phyloP scores from a whole-genome alignment of 2,888 invertebrate species.

The Rapana venosa region DNA sequence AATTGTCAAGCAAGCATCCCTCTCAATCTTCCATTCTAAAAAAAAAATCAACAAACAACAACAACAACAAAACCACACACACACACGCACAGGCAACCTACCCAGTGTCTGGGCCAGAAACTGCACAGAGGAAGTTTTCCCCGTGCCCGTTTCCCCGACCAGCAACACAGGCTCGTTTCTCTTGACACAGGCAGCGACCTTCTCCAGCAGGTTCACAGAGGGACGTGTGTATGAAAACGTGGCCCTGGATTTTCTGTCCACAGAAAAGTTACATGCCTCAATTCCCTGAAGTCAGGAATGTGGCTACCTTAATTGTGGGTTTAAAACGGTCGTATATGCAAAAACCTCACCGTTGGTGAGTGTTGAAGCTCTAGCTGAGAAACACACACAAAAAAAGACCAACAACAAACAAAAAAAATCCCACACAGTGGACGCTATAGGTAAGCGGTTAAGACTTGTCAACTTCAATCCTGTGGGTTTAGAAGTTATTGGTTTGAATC shows the following conservation, averaged over 20 bases:
- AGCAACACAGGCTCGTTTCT: constrained; percentile 93
- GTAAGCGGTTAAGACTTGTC: no score
- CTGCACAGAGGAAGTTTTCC: constrained; percentile 97
- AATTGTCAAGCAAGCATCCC: no score
- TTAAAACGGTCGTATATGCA: no score
- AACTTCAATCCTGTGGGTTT: no score
- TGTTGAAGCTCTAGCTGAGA: no score
- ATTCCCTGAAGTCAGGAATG: neutral
- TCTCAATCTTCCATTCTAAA: no score
- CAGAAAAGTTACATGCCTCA: neutral
- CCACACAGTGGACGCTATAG: no score
- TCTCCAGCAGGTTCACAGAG: constrained; percentile 84
- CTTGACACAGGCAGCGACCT: constrained; percentile 89
- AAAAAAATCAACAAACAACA: neutral
- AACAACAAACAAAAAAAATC: no score
- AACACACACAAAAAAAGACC: no score
- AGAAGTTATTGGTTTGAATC: no score
- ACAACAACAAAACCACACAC: neutral
- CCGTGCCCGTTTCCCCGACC: constrained; percentile 99
- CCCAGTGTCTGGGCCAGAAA: constrained; percentile 90
- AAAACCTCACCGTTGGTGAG: no score
- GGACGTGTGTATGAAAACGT: constrained; percentile 75
- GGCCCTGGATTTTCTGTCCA: constrained; percentile 38
- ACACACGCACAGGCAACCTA: constrained; percentile 48
- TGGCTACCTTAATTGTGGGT: no score